A percentile compares a stretch with the other conserved stretches of the same genome.
phyloP scores from a whole-genome alignment of 1,140 invertebrate species.

The Drosophila nikananu region DNA sequence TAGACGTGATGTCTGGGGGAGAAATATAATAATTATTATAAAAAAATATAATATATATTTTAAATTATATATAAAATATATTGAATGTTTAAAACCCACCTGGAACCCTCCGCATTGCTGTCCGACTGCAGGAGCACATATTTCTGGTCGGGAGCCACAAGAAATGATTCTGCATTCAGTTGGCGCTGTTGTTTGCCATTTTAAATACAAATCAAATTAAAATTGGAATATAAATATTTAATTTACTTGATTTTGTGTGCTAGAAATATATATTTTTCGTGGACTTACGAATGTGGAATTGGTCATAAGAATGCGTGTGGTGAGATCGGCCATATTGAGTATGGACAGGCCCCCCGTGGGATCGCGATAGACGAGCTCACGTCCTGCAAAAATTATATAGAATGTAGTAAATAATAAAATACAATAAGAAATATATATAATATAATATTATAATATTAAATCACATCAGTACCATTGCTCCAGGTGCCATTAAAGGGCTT shows the following conservation, averaged over 20 bases:
- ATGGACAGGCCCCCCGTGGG: constrained; percentile 90
- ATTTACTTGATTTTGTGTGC: not conserved
- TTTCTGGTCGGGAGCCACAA: constrained; percentile 91
- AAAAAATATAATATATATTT: not conserved
- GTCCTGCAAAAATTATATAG: constrained; percentile 82
- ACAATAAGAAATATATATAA: not conserved
- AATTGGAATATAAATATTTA: not conserved
- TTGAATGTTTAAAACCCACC: constrained; percentile 37
- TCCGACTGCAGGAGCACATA: constrained; percentile 91
- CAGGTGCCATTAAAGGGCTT: constrained; percentile 91
- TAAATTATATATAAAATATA: not conserved
- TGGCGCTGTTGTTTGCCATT: constrained; percentile 87
- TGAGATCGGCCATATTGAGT: constrained; percentile 90
- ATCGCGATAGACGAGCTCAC: constrained; percentile 90
- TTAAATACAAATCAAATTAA: not conserved
- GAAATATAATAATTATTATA: too few relatives aligned
- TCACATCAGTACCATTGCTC: constrained; percentile 88
- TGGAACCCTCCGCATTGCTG: constrained; percentile 86
- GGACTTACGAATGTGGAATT: constrained; percentile 92
- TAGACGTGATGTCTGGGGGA: constrained; percentile 89
- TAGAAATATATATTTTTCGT: fast-evolving
- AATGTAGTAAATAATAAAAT: not conserved
- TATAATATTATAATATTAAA: not conserved
- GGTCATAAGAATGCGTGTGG: constrained; percentile 89
- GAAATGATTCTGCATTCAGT: constrained; percentile 91